phyloP scores from a whole-genome alignment of 2,797 vertebrate species.

The Hafferia zeledoni region DNA sequence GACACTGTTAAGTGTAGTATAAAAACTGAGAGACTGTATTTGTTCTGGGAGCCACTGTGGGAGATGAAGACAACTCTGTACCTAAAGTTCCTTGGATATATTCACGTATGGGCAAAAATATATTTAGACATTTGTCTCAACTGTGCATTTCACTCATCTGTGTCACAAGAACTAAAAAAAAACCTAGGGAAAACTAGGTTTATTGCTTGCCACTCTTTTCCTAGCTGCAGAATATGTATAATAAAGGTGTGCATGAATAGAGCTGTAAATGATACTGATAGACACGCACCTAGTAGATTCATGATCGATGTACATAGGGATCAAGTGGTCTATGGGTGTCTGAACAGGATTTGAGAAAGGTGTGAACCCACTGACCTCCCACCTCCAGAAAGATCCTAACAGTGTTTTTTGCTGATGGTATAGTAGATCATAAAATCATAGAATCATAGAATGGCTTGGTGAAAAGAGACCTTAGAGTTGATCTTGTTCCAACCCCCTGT shows the following conservation, averaged over 20 bases:
- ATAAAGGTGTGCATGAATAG: neutral
- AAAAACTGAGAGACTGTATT: neutral
- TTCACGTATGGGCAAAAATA: constrained; percentile 5
- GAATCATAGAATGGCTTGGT: neutral
- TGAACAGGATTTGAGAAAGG: neutral
- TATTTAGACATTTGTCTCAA: neutral
- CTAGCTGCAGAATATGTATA: neutral
- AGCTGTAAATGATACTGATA: neutral
- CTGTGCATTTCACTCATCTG: neutral
- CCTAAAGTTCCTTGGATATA: neutral
- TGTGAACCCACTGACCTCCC: neutral
- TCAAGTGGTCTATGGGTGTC: neutral
- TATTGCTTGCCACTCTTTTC: neutral
- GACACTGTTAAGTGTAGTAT: neutral
- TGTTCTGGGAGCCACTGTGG: neutral
- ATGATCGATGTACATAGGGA: neutral
- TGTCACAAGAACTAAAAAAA: constrained; percentile 31
- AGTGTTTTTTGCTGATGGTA: neutral
- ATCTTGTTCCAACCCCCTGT: accelerated
- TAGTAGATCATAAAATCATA: neutral
- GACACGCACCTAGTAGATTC: neutral
- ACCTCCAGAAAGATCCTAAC: neutral
- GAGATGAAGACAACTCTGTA: neutral
- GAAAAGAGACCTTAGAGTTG: neutral
- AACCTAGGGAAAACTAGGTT: neutral